These are phyloP conservation scores for Drosophila falleni DNA, from an alignment of 2,888 invertebrate species.

Conservation along the genomic window DNA sequence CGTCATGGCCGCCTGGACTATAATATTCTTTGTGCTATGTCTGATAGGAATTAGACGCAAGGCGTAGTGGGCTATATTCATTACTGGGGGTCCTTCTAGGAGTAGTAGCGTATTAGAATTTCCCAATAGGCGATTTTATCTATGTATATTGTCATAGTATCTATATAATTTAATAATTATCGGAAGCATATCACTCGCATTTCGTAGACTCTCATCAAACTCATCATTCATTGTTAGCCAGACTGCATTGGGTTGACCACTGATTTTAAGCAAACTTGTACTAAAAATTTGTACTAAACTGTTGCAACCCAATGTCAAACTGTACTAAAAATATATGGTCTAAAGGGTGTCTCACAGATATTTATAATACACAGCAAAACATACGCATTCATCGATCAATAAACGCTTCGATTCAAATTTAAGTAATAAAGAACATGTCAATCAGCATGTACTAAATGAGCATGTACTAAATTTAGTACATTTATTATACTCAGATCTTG, in stretches of 20 bases:
- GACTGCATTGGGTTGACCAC: constrained; percentile 30
- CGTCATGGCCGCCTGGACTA: constrained; percentile 89
- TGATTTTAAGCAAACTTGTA: constrained; percentile 11
- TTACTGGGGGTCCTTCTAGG: constrained; percentile 48
- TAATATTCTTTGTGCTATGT: constrained; percentile 87
- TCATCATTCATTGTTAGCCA: constrained; percentile 36
- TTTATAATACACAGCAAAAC: constrained; percentile 69
- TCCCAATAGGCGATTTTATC: constrained; percentile 75
- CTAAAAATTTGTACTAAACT: not conserved
- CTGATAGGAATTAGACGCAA: constrained; percentile 86
- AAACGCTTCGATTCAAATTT: constrained; percentile 13
- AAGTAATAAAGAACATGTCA: constrained; percentile 10
- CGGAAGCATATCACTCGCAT: constrained; percentile 80
- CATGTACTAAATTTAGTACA: constrained; percentile 33
- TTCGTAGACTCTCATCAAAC: constrained; percentile 70
- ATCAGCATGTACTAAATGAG: constrained; percentile 24
- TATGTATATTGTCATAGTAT: constrained; percentile 58
- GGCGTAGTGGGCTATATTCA: constrained; percentile 76
- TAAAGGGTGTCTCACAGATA: constrained; percentile 76
- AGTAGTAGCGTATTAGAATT: constrained; percentile 68
- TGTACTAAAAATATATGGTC: constrained; percentile 58
- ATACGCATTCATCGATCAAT: constrained; percentile 54
- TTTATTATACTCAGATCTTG: constrained; percentile 16
- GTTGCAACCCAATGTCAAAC: constrained; percentile 21
- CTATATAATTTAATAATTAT: constrained; percentile 77